phyloP scores from a whole-genome alignment of 2,797 vertebrate species.

The Gymnoscopelus braueri region DNA sequence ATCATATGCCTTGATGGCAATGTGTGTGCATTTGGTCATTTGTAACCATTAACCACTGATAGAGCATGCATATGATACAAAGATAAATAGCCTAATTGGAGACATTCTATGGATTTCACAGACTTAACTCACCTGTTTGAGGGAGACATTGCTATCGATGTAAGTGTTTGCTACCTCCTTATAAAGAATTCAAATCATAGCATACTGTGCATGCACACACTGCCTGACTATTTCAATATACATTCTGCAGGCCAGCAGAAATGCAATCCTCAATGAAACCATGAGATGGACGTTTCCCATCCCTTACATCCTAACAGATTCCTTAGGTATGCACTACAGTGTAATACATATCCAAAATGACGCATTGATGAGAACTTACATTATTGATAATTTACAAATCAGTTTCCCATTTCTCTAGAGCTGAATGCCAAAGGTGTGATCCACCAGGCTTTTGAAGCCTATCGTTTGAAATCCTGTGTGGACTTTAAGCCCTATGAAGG shows the following conservation, averaged over 20 bases:
- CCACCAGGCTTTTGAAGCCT: slow-evolving; percentile 90
- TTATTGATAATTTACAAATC: slow-evolving; percentile 15
- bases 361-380: not conserved
- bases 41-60: no score
- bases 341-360: not conserved
- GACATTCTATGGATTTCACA: slow-evolving; percentile 52
- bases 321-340: slow-evolving; percentile 81
- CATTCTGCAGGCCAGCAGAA: slow-evolving; percentile 76
- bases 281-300: slow-evolving; percentile 89
- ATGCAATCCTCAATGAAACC: slow-evolving; percentile 81
- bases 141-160: slow-evolving; percentile 87
- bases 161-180: slow-evolving; percentile 28
- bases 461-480: slow-evolving; percentile 90
- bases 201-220: not conserved
- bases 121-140: slow-evolving; percentile 86
- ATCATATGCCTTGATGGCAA: not conserved
- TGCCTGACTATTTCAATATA: slow-evolving; percentile 20
- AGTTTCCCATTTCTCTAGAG: slow-evolving; percentile 64
- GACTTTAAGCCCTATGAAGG: slow-evolving; percentile 94
- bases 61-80: no score
- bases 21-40: not conserved
- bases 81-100: no score
- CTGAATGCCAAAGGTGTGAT: slow-evolving; percentile 95
- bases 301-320: slow-evolving; percentile 89
- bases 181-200: no score